A percentile compares a stretch with the other conserved stretches of the same genome.
Evolutionary conservation across 1,140 invertebrate species (phyloP).

Genomic region (Eueides isabella): DNA sequence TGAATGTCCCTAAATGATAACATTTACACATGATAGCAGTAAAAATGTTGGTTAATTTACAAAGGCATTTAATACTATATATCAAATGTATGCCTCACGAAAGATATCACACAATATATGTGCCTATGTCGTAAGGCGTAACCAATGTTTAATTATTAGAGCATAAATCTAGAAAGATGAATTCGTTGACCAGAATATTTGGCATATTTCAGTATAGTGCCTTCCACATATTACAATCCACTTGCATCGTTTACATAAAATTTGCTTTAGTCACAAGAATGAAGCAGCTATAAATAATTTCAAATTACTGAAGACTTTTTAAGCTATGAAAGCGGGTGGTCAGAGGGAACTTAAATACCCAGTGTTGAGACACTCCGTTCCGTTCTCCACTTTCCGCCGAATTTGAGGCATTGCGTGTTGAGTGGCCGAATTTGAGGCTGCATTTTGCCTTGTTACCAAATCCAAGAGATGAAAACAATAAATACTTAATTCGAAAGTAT

Average conservation of each 20-base stretch:
- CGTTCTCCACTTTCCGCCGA: too few species aligned
- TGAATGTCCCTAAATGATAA: too few species aligned
- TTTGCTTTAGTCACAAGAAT: not conserved
- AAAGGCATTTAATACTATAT: not conserved
- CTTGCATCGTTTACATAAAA: not conserved
- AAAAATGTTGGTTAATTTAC: not conserved
- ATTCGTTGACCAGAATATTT: not conserved
- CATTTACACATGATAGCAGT: not conserved
- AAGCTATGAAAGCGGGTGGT: too few species aligned
- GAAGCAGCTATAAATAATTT: too few species aligned
- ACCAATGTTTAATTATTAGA: constrained; percentile 4
- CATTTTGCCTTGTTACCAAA: too few species aligned
- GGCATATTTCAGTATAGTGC: not conserved
- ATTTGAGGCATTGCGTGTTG: too few species aligned
- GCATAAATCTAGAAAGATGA: constrained; percentile 6
- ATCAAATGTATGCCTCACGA: not conserved
- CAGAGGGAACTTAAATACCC: too few species aligned
- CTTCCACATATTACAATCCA: not conserved
- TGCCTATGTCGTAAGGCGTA: not conserved
- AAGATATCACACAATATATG: not conserved
- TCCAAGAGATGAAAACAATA: too few species aligned
- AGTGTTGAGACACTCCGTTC: too few species aligned
- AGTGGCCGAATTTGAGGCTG: too few species aligned
- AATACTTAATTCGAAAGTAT: too few species aligned
- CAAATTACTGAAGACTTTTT: too few species aligned